phyloP scores from a whole-genome alignment of 2,797 vertebrate species.

The Protonibea diacanthus region DNA sequence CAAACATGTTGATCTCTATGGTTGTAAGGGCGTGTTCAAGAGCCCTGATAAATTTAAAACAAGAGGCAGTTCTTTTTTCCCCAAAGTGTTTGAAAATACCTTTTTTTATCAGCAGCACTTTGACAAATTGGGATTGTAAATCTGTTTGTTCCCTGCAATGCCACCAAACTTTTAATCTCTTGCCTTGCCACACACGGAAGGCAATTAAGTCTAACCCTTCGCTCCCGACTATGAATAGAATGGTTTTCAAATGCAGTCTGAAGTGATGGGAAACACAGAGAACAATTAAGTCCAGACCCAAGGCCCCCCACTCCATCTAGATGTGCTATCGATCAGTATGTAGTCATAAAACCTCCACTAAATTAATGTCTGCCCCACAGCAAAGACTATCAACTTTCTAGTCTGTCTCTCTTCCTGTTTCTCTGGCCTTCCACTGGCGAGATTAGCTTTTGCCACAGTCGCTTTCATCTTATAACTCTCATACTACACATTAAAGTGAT shows the following conservation, averaged over 20 bases:
- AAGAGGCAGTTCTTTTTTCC: constrained; percentile 18
- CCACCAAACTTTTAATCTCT: constrained; percentile 65
- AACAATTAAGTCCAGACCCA: constrained; percentile 82
- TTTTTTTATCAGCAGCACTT: constrained; percentile 23
- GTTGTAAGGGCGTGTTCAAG: constrained; percentile 14
- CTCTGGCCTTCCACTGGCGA: constrained; percentile 37
- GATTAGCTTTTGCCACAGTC: constrained; percentile 42
- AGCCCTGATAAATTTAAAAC: constrained; percentile 23
- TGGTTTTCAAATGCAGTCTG: constrained; percentile 74
- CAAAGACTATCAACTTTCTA: constrained; percentile 70
- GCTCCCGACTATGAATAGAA: constrained; percentile 64
- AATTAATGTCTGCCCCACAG: constrained; percentile 79
- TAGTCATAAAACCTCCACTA: constrained; percentile 78
- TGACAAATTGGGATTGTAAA: constrained; percentile 49
- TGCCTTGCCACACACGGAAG: constrained; percentile 61
- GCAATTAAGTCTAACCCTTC: constrained; percentile 63
- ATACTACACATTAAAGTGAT: constrained; percentile 32
- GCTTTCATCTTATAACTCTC: constrained; percentile 30
- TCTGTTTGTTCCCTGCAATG: constrained; percentile 54
- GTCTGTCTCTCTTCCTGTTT: constrained; percentile 68
- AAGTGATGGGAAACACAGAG: constrained; percentile 73
- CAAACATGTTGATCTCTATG: constrained; percentile 7
- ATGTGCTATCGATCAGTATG: constrained; percentile 80
- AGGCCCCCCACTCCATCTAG: constrained; percentile 71
- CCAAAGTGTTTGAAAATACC: constrained; percentile 15